Conservation (phyloP, 2,797 vertebrate species). For the Pseudocheirus occidentalis region DNA sequence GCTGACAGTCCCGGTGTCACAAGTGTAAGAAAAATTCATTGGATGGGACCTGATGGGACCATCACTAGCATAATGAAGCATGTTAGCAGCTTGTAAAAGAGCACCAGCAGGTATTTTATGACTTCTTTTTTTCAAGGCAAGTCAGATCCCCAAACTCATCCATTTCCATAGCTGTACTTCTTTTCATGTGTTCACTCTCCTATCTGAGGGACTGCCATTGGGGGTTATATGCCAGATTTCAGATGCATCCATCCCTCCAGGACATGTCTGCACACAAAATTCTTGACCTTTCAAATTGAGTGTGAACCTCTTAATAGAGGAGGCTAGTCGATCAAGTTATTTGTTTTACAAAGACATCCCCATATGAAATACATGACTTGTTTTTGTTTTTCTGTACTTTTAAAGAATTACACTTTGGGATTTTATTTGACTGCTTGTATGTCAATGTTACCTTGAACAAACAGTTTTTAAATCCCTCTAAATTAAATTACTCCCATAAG, state of each 20-base stretch:
- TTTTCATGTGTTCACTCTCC: conserved; percentile 54
- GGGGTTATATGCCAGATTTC: conserved; percentile 53
- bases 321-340: conserved; percentile 45
- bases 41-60: conserved; percentile 70
- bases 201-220: conserved; percentile 34
- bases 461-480: conserved; percentile 38
- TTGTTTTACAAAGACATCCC: conserved; percentile 49
- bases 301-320: conserved; percentile 56
- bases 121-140: conserved; percentile 61
- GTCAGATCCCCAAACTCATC: conserved; percentile 64
- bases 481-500: conserved; percentile 57
- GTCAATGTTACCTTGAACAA: conserved; percentile 6
- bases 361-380: conserved; percentile 34
- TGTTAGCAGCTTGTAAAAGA: conserved; percentile 58
- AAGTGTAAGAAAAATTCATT: conserved; percentile 60
- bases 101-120: conserved; percentile 58
- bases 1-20: conserved; percentile 56
- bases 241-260: conserved; percentile 54
- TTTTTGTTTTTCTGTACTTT: conserved; percentile 16
- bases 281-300: conserved; percentile 66
- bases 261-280: conserved; percentile 45
- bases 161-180: conserved; percentile 67
- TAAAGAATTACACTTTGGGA: conserved; percentile 22
- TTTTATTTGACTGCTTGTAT: conserved; percentile 3
- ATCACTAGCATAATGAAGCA: conserved; percentile 69